Conservation (phyloP, 1,140 invertebrate species). For the Drosophila leontia region DNA sequence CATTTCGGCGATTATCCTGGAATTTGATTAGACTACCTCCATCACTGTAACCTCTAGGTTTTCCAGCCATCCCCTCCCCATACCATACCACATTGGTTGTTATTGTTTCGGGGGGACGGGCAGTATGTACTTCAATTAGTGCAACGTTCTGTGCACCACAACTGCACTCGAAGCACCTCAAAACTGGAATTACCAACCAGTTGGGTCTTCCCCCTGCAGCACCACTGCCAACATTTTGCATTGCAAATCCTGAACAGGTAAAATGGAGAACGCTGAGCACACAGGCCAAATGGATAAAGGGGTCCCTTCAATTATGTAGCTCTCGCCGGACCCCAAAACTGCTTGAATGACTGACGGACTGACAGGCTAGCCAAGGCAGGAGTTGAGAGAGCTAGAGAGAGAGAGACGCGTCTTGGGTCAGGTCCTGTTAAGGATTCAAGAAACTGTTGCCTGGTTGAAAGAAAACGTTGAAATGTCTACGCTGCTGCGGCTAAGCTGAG, state of each 20-base stretch:
- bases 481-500: conserved; percentile 5
- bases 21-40: conserved; percentile 59
- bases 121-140: conserved; percentile 70
- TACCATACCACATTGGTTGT: conserved; percentile 23
- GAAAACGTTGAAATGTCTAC: conserved; percentile 36
- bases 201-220: conserved; percentile 8
- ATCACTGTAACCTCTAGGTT: conserved; percentile 2
- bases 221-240: conserved; percentile 61
- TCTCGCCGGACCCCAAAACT: conserved; percentile 27
- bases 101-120: conserved; percentile 24
- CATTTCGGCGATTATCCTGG: conserved; percentile 63
- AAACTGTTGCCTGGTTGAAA: conserved; percentile 29
- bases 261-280: conserved; percentile 3
- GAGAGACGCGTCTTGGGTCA: not conserved
- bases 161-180: conserved; percentile 41
- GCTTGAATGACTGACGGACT: conserved; percentile 15
- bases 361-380: not conserved
- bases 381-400: not conserved
- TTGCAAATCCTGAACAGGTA: conserved; percentile 65
- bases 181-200: conserved; percentile 45
- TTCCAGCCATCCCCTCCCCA: not conserved
- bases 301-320: conserved; percentile 62
- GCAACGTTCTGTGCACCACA: conserved; percentile 58
- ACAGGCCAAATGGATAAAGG: conserved; percentile 12
- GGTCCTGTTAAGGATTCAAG: conserved; percentile 21